Percentiles rank a stretch among this genome's conserved stretches.
Evolutionary conservation across 2,797 vertebrate genomes (phyloP).

Genomic region (Coreius guichenoti): DNA sequence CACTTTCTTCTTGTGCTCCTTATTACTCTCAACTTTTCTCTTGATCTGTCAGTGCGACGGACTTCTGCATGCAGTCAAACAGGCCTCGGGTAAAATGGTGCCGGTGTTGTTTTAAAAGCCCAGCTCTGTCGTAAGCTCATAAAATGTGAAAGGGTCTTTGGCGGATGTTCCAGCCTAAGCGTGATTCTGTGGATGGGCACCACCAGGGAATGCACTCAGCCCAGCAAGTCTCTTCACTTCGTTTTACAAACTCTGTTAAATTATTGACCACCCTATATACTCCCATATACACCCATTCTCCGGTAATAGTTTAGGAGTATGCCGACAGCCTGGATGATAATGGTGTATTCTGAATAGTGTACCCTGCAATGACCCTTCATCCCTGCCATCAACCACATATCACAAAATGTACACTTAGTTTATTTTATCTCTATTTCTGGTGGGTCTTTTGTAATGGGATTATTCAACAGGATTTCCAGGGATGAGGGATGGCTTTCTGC

Average conservation of each 20-base stretch:
- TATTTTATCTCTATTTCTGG: slow-evolving; percentile 10
- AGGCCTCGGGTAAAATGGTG: background rate
- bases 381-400: background rate
- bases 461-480: background rate
- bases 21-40: background rate
- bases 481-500: background rate
- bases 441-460: slow-evolving; percentile 11
- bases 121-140: slow-evolving; percentile 71
- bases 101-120: slow-evolving; percentile 71
- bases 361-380: background rate
- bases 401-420: background rate
- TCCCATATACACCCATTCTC: slow-evolving; percentile 48
- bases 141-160: slow-evolving; percentile 61
- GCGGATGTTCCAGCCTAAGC: slow-evolving; percentile 75
- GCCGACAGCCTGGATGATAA: background rate
- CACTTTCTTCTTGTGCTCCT: background rate
- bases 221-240: slow-evolving; percentile 68
- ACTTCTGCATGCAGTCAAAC: background rate
- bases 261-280: slow-evolving; percentile 69
- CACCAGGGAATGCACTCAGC: slow-evolving; percentile 78
- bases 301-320: slow-evolving; percentile 21
- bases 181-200: slow-evolving; percentile 68
- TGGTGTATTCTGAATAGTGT: slow-evolving; percentile 16
- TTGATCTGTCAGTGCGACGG: background rate
- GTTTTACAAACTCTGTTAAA: slow-evolving; percentile 65